A percentile compares a stretch with the other conserved stretches of the same genome.
Conservation (phyloP, 1,140 invertebrate species). For the Drosophila tani region DNA sequence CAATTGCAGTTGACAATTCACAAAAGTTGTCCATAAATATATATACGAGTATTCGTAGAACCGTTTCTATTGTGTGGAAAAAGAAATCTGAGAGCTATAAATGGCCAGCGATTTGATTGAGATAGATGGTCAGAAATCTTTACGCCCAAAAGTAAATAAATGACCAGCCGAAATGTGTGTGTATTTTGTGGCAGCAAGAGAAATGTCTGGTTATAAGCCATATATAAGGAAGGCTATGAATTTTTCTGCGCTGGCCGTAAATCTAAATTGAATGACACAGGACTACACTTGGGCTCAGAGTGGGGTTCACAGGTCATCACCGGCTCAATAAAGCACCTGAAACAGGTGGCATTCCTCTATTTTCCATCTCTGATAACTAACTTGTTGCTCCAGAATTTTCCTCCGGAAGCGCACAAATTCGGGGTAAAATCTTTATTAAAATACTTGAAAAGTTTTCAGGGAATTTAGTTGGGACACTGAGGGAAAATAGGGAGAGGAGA, state of each 20-base stretch:
- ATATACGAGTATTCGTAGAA: not conserved
- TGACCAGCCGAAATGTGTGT: slow-evolving; percentile 11
- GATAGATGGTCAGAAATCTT: slow-evolving; percentile 16
- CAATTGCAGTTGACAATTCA: slow-evolving; percentile 8
- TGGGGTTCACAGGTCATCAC: slow-evolving; percentile 21
- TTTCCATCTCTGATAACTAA: slow-evolving; percentile 7
- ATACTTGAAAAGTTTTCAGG: not conserved
- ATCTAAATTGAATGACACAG: slow-evolving; percentile 62
- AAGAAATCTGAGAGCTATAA: slow-evolving; percentile 3
- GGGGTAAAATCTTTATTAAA: slow-evolving; percentile 24
- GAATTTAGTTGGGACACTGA: slow-evolving; percentile 1
- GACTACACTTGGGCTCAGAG: slow-evolving; percentile 17
- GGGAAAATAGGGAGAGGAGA: not conserved
- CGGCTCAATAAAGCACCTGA: not conserved
- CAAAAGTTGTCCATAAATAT: not conserved
- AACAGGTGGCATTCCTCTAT: slow-evolving; percentile 32
- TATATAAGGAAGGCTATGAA: slow-evolving; percentile 58
- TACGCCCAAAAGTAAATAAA: slow-evolving; percentile 22
- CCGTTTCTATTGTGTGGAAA: not conserved
- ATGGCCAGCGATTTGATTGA: slow-evolving; percentile 28
- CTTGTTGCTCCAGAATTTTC: slow-evolving; percentile 22
- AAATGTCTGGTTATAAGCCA: slow-evolving; percentile 59
- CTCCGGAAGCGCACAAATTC: not conserved
- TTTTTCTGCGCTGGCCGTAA: slow-evolving; percentile 32
- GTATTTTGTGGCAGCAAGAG: slow-evolving; percentile 34